phyloP scores from a whole-genome alignment of 2,113 vertebrate species.

The Lagopus leucura region DNA sequence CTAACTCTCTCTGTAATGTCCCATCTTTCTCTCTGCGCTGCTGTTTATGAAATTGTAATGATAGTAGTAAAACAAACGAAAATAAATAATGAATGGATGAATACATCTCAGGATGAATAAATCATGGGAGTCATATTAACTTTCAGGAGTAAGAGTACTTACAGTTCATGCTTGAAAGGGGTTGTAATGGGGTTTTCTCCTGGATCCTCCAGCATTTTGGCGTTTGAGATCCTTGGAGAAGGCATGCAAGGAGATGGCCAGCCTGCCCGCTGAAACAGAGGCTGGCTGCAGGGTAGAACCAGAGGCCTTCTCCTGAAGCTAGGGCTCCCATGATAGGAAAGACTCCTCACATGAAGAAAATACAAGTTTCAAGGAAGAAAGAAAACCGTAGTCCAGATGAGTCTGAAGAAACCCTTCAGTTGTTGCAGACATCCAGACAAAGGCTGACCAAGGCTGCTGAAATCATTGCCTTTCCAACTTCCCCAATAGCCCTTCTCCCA shows the following conservation, averaged over 20 bases:
- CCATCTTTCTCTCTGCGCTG: not conserved
- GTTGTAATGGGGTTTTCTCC: not conserved
- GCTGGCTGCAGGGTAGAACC: not conserved
- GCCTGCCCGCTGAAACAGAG: not conserved
- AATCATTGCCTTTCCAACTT: not conserved
- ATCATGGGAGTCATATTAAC: constrained; percentile 1
- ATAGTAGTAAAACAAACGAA: constrained; percentile 34
- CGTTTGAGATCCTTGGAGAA: not conserved
- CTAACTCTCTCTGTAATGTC: not conserved
- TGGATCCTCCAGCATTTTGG: not conserved
- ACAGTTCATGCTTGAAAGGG: not conserved
- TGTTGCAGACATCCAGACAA: not conserved
- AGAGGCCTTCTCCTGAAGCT: not conserved
- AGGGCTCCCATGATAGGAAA: not conserved
- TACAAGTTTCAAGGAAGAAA: fast-evolving
- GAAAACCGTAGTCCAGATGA: not conserved
- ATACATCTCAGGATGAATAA: constrained; percentile 60
- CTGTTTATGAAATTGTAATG: constrained; percentile 65
- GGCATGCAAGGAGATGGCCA: not conserved
- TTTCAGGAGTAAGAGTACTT: constrained; percentile 44
- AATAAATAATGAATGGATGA: constrained; percentile 64
- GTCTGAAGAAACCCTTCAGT: not conserved
- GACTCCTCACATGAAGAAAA: not conserved
- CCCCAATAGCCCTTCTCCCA: not conserved
- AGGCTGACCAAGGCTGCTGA: not conserved